Conservation (phyloP, 2,797 vertebrate species). For the Chelmon rostratus region DNA sequence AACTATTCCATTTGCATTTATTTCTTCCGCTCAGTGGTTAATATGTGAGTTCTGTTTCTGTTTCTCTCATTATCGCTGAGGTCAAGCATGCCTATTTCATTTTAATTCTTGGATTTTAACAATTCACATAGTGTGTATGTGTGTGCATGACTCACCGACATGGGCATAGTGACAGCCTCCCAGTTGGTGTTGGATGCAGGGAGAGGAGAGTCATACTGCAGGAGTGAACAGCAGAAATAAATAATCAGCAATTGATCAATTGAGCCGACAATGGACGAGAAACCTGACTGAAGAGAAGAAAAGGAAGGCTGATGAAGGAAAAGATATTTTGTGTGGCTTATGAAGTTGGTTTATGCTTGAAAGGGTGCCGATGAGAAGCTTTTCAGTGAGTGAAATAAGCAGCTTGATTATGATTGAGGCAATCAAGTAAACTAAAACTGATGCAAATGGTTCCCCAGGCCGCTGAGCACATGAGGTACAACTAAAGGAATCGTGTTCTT, state of each 20-base stretch:
- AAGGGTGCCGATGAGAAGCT: not conserved
- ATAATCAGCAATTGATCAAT: not conserved
- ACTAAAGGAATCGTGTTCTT: not conserved
- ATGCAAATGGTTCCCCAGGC: not conserved
- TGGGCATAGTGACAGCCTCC: conserved; percentile 90
- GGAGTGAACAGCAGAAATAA: conserved; percentile 64
- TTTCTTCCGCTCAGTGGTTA: not conserved
- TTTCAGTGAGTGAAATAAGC: conserved; percentile 8
- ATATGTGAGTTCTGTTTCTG: not conserved
- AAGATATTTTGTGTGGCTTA: not conserved
- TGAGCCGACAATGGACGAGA: not conserved
- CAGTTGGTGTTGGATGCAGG: conserved; percentile 90
- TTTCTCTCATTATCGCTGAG: not conserved
- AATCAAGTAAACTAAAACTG: not conserved
- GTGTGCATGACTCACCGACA: conserved; percentile 88
- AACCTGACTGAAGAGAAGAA: not conserved
- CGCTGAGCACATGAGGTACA: not conserved
- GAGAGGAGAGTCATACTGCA: conserved; percentile 89
- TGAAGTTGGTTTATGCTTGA: not conserved
- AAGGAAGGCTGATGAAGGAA: not conserved
- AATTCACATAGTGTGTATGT: conserved; percentile 17
- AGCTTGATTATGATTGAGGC: not conserved
- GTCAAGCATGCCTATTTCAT: not conserved
- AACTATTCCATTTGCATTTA: not conserved
- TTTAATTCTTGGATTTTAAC: conserved; percentile 3